Evolutionary conservation across 2,797 vertebrate genomes (phyloP).

Genomic region (Brachyalestes nurse): DNA sequence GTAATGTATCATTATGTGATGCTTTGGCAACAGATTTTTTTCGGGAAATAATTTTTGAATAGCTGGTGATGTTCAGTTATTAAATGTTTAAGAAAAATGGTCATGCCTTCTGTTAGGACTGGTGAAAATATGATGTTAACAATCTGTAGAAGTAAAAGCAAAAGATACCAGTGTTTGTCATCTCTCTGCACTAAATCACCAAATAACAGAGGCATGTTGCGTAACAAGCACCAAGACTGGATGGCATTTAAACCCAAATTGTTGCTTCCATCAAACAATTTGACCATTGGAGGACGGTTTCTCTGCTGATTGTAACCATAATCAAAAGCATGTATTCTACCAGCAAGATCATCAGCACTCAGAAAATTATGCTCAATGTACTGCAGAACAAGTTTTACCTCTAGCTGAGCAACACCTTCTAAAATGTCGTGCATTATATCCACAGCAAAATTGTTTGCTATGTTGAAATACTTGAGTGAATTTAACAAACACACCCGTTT

Average conservation of each 20-base stretch:
- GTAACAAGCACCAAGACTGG: slow-evolving; percentile 3
- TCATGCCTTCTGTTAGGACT: neutral
- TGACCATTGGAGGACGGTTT: slow-evolving; percentile 28
- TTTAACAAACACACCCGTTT: slow-evolving; percentile 30
- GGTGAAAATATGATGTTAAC: slow-evolving; percentile 6
- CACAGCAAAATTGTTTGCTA: slow-evolving; percentile 25
- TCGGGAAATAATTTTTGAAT: neutral
- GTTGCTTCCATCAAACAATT: slow-evolving; percentile 16
- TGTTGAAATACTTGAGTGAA: slow-evolving; percentile 39
- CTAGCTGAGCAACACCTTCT: slow-evolving; percentile 37
- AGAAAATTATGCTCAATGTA: slow-evolving; percentile 18
- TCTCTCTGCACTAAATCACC: neutral
- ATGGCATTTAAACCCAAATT: neutral
- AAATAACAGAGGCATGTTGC: neutral
- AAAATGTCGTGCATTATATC: slow-evolving; percentile 38
- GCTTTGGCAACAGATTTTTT: neutral
- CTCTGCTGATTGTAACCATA: slow-evolving; percentile 35
- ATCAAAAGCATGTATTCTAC: slow-evolving; percentile 44
- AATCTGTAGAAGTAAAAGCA: neutral
- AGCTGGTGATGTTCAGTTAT: neutral
- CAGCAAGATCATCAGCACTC: slow-evolving; percentile 11
- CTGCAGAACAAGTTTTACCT: slow-evolving; percentile 34
- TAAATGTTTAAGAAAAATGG: neutral
- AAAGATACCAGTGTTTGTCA: slow-evolving; percentile 2
- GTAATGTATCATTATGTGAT: neutral